Evolutionary conservation across 2,113 vertebrate genomes (phyloP).

Genomic region (Peromyscus polionotus): DNA sequence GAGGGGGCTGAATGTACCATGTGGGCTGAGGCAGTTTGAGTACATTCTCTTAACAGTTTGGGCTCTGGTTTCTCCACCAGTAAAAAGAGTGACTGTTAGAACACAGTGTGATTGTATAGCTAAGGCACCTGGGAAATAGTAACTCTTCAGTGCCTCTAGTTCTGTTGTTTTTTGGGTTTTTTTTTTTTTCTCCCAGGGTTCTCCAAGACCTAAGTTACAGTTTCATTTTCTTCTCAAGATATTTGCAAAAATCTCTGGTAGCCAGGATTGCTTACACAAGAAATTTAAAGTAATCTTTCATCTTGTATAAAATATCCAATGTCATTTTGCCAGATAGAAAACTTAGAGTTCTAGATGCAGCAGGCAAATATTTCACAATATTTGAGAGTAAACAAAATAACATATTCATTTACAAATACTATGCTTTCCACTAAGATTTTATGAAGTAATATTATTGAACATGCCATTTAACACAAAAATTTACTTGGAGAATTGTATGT

Average conservation of each 20-base stretch:
- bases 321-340: slow-evolving; percentile 50
- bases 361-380: not conserved
- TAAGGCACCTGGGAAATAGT: not conserved
- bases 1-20: not conserved
- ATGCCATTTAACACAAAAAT: not conserved
- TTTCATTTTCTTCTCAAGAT: not conserved
- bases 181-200: not conserved
- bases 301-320: slow-evolving; percentile 12
- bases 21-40: not conserved
- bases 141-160: not conserved
- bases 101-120: not conserved
- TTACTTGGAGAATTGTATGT: not conserved
- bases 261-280: not conserved
- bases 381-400: slow-evolving; percentile 7
- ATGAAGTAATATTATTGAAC: slow-evolving; percentile 1
- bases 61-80: not conserved
- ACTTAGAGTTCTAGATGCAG: not conserved
- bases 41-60: slow-evolving; percentile 20
- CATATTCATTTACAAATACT: not conserved
- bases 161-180: not conserved
- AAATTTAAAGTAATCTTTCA: slow-evolving; percentile 15
- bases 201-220: not conserved
- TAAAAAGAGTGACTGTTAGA: not conserved
- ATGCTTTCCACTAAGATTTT: not conserved
- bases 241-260: not conserved